Evolutionary conservation across 2,888 invertebrate genomes (phyloP), one percentile per base, ranked within the genome.

Genomic region (Argyresthia albistria): DNA sequence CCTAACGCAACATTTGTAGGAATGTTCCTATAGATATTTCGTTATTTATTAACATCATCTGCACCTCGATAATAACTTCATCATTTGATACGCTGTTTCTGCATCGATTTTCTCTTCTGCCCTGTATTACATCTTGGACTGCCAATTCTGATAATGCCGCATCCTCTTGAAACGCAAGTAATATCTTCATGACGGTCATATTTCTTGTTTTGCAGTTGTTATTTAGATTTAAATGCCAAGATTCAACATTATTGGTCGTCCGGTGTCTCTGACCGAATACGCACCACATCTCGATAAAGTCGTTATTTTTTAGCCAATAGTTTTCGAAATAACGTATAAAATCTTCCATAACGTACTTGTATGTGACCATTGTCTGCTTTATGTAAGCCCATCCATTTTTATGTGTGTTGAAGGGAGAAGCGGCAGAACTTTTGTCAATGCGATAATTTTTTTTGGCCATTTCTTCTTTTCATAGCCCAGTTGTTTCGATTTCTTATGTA

Each of bases 71-170:
- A n/a, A n/a, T n/a, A n/a, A n/a, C n/a, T n/a, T n/a, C n/a, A n/a
- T 46, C 10, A 25, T 16, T 46, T 46, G 35, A 16, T 25, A 46
- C 35, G 46, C 46, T 46, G 46, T 46, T 25, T 47, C 35, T 47
- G 35, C 8, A 35, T 35, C n/a, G 47, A 47, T 47, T 47, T 47
- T 47, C 47, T 47, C 47, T 47, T 47, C 47, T 25, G 12, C 47
- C 47, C 47, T 47, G 47, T 47, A 47, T 47, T 47, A 47, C 47
- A 47, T 47, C 47, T 47, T 47, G 35, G 35, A 47, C 47, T 47
- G 47, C 47, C 47, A 47, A 47, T 25, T 47, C 35, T 35, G 47
- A 47, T 47, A 47, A 47, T 47, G 47, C 47, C 35, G 25, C 47
- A 47, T 47, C 35, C 47, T 47, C 47, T 47, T 47, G 35, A 47